Evolutionary conservation across 30 jellyfish, hydroid and myxozoan species (phyloP).

Genomic region (Pelagia noctiluca): DNA sequence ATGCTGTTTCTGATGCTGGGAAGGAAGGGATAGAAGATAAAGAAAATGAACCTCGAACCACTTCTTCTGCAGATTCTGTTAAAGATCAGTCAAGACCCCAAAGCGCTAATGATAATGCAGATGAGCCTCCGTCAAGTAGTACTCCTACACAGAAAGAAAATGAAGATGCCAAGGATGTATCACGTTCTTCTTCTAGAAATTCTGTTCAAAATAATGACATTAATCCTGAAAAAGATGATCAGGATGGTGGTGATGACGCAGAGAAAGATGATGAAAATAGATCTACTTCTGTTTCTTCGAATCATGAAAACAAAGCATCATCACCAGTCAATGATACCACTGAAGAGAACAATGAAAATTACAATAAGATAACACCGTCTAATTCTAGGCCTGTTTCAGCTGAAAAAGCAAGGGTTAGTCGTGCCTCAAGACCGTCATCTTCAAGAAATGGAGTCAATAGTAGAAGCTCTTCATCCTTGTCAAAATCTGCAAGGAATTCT

Average conservation of each 20-base stretch:
- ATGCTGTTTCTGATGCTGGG: neutral
- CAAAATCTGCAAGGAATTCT: neutral
- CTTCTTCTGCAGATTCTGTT: neutral
- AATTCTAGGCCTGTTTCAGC: too few species aligned
- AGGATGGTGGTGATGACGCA: constrained; percentile 1
- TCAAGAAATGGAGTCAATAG: neutral
- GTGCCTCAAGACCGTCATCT: neutral
- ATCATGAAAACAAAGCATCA: too few species aligned
- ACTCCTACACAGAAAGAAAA: neutral
- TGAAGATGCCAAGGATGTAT: neutral
- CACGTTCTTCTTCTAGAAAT: neutral
- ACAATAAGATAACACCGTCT: too few species aligned
- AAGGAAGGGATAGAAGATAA: neutral
- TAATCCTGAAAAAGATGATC: constrained; percentile 1
- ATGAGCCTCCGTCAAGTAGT: neutral
- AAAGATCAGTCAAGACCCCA: neutral
- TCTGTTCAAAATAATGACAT: neutral
- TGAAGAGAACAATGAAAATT: neutral
- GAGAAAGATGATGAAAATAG: neutral
- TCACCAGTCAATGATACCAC: neutral
- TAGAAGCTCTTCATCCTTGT: neutral
- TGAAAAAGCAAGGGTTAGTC: neutral
- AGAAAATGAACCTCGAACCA: neutral
- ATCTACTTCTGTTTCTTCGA: too few species aligned
- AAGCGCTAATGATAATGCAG: neutral